Evolutionary conservation across 1,140 invertebrate species (phyloP), one percentile per base, ranked within the genome.

Genomic region (Bombus turneri): DNA sequence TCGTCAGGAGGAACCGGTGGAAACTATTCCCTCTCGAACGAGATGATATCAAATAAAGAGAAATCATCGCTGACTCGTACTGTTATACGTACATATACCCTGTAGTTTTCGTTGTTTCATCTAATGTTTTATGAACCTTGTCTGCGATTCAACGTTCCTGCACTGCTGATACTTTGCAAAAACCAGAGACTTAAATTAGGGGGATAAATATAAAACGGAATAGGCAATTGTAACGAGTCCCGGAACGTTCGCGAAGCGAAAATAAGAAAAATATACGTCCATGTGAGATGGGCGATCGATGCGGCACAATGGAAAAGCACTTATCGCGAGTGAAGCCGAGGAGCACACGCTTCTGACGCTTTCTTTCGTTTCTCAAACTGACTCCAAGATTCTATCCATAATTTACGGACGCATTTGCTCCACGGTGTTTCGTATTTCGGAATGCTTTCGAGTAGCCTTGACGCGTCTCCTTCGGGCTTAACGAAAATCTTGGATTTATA

Each of bases 241-340:
- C 64, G n/a, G 31, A 39, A 13, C 25, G 8, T 18, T 34, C 34
- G 25, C 34, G 28, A 41, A 22, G 8, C 18, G 28, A n/a, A 18
- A 72, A 34, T 28, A 34, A 31, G 37, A 13, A 25, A 43, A 8
- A 72, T 3, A 22, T n/a, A 31, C n/a, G 31, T 15, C 4, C 37
- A 25, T 22, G n/a, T 0, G 18, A 28, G 64, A 22, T 8, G 28
- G 22, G 18, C 22, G 74, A 83, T 71, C 34, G 82, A 83, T 78
- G 74, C 0, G 25, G 53, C 64, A 78, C 74, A 77, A 78, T 83
- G 74, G 82, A 71, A 78, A 78, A 83, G 66, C 74, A 83, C 74
- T 83, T 71, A 78, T 83, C 43, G 41, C 34, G 72, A 83, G 31
- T 28, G 80, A 66, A 74, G 31, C 41, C n/a, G 22, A 64, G 57